Conservation (phyloP, 2,888 invertebrate species). For the Chesias legatella region DNA sequence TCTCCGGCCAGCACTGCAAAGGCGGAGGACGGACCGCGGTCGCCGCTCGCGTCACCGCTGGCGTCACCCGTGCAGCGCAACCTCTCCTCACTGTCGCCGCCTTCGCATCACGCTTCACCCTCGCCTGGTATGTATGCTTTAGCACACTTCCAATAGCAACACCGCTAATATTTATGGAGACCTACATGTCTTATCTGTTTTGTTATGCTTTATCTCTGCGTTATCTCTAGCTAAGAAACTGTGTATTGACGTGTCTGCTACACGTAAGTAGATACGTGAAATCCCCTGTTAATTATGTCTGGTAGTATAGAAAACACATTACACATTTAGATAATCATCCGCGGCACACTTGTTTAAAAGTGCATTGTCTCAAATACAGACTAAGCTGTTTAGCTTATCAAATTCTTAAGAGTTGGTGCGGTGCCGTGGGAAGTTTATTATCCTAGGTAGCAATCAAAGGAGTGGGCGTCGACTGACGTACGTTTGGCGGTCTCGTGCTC, state of each 20-base stretch:
- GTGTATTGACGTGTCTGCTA: conserved; percentile 34
- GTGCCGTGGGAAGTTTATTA: conserved; percentile 44
- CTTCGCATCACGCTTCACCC: conserved; percentile 50
- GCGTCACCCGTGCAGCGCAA: conserved; percentile 63
- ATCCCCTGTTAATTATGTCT: neutral
- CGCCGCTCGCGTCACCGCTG: conserved; percentile 61
- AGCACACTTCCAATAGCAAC: conserved; percentile 12
- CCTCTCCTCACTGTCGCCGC: conserved; percentile 49
- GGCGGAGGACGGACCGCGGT: conserved; percentile 45
- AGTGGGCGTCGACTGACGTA: conserved; percentile 76
- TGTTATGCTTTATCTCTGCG: conserved; percentile 46
- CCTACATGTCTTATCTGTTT: conserved; percentile 45
- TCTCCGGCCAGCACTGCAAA: conserved; percentile 48
- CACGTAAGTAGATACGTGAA: conserved; percentile 10
- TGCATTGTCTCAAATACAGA: conserved; percentile 9
- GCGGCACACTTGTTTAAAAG: conserved; percentile 1
- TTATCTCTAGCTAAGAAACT: conserved; percentile 44
- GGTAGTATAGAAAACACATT: neutral
- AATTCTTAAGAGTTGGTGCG: conserved; percentile 19
- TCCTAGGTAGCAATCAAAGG: conserved; percentile 40
- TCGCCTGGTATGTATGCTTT: conserved; percentile 56
- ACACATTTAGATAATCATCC: neutral
- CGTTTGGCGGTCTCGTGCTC: conserved; percentile 69
- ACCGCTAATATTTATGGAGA: conserved; percentile 25
- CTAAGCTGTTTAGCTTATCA: conserved; percentile 20